These are phyloP conservation scores for Brachionichthys hirsutus DNA, from an alignment of 2,113 vertebrate species.

Conservation along the genomic window DNA sequence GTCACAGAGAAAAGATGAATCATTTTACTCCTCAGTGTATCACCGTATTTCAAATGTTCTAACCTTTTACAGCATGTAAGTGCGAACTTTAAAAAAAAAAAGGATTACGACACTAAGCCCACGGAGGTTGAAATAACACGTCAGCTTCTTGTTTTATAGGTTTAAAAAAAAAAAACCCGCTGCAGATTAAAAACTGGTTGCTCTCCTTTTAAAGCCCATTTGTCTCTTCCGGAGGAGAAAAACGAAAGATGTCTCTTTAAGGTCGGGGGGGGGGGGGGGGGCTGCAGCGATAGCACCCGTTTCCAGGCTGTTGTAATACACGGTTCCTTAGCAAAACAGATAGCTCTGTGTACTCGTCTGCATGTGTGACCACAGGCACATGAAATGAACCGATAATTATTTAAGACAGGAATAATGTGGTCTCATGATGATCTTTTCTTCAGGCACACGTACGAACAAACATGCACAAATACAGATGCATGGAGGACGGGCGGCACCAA, in stretches of 20 bases:
- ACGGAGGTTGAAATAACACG: conserved; percentile 9
- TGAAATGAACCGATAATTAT: conserved; percentile 14
- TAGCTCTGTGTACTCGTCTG: neutral
- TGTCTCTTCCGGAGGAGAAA: conserved; percentile 18
- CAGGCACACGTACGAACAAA: conserved; percentile 2
- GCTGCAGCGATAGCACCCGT: conserved; percentile 35
- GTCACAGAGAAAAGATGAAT: conserved; percentile 1
- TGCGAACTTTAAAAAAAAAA: conserved; percentile 10
- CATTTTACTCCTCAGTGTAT: neutral
- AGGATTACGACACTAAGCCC: neutral
- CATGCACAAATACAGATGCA: conserved; percentile 18
- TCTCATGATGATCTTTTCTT: conserved; percentile 6
- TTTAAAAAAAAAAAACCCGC: conserved; percentile 11
- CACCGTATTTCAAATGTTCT: conserved; percentile 4
- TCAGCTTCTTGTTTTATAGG: conserved; percentile 20
- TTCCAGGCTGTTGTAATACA: conserved; percentile 56
- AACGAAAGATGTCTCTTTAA: conserved; percentile 22
- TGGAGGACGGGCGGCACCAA: conserved; percentile 25
- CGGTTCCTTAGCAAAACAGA: neutral
- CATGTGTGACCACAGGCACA: conserved; percentile 1
- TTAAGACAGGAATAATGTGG: conserved; percentile 7
- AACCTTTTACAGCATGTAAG: conserved; percentile 5
- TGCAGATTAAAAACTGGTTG: conserved; percentile 17
- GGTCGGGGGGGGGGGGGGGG: conserved; percentile 28
- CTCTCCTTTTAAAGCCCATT: conserved; percentile 15